phyloP scores from a whole-genome alignment of 2,888 invertebrate genomes.

The Cinara cedri region DNA sequence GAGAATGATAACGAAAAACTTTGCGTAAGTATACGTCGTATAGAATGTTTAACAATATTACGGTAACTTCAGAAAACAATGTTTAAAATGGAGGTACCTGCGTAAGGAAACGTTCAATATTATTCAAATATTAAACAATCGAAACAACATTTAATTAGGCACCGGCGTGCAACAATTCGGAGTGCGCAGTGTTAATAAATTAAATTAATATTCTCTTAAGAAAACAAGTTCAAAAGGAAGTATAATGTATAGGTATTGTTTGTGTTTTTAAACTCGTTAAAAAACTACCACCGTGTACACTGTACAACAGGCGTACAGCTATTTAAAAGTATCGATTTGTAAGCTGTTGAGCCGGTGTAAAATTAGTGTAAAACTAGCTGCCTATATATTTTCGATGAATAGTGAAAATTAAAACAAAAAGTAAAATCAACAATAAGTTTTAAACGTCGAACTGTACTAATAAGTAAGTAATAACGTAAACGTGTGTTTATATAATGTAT shows the following conservation, averaged over 20 bases:
- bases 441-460: not conserved
- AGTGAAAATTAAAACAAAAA: slow-evolving; percentile 29
- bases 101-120: too few species aligned
- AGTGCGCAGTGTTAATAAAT: not conserved
- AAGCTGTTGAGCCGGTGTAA: not conserved
- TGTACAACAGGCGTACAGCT: too few species aligned
- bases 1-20: too few species aligned
- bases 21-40: too few species aligned
- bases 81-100: too few species aligned
- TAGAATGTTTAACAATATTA: too few species aligned
- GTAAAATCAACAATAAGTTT: slow-evolving; percentile 3
- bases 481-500: not conserved
- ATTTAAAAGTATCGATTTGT: not conserved
- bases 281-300: not conserved
- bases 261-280: slow-evolving; percentile 16
- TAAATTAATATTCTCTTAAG: not conserved
- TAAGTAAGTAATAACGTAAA: not conserved
- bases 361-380: not conserved
- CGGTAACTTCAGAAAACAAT: too few species aligned
- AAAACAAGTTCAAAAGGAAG: not conserved
- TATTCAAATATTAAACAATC: too few species aligned
- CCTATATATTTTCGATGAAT: not conserved
- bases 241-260: not conserved
- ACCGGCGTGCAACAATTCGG: too few species aligned
- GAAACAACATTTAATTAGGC: too few species aligned